Percentiles rank a stretch among this genome's conserved stretches.
Evolutionary conservation across 1,140 invertebrate species (phyloP).

Genomic region (Lepidurus couesii): DNA sequence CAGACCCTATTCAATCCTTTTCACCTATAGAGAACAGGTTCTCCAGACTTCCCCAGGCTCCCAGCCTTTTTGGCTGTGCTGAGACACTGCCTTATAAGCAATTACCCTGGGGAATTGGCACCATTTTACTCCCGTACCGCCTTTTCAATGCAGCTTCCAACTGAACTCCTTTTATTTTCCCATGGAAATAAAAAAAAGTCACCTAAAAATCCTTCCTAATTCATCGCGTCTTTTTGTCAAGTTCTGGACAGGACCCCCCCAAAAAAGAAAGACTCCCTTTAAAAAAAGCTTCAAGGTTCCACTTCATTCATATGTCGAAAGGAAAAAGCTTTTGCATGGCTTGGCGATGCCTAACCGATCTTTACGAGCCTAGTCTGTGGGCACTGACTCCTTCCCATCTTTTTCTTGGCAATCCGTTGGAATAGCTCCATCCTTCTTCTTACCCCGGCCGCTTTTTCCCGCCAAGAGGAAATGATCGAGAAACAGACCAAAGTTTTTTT

Average conservation of each 20-base stretch:
- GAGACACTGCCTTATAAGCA: conserved; percentile 18
- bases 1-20: neutral
- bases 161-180: neutral
- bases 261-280: neutral
- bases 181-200: neutral
- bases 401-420: neutral
- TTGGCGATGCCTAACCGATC: conserved; percentile 20
- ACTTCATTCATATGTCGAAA: conserved; percentile 22
- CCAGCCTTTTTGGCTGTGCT: neutral
- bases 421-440: neutral
- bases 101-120: neutral
- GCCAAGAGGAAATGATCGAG: neutral
- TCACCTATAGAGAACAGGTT: conserved; percentile 19
- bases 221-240: neutral
- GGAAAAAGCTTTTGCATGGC: conserved; percentile 14
- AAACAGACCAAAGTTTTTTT: neutral
- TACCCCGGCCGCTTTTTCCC: neutral
- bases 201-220: neutral
- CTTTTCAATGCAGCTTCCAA: conserved; percentile 17
- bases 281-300: neutral
- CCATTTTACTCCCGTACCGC: neutral
- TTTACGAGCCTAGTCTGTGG: neutral
- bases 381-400: neutral
- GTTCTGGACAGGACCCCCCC: neutral
- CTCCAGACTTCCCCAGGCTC: neutral